These are phyloP conservation scores for Trissolcus japonicus DNA, from an alignment of 2,888 invertebrate species.

Conservation along the genomic window DNA sequence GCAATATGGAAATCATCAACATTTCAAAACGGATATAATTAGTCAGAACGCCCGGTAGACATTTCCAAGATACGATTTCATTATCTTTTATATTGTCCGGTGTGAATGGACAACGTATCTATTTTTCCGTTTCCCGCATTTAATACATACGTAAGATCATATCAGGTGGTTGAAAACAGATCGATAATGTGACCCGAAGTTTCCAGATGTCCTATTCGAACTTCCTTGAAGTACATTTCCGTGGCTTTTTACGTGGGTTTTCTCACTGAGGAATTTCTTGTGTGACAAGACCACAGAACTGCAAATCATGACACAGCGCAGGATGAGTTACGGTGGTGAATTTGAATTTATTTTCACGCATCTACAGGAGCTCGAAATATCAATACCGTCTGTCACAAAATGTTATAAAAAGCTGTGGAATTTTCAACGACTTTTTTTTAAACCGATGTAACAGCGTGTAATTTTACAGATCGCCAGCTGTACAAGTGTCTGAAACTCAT, in stretches of 20 bases:
- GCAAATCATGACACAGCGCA: slow-evolving; percentile 19
- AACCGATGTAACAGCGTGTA: too few species aligned
- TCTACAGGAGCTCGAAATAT: slow-evolving; percentile 22
- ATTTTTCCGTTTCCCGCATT: background rate
- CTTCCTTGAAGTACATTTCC: slow-evolving; percentile 33
- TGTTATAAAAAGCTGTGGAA: slow-evolving; percentile 32
- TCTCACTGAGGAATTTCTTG: slow-evolving; percentile 10
- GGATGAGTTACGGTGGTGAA: slow-evolving; percentile 26
- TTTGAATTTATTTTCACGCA: slow-evolving; percentile 47
- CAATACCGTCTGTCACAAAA: slow-evolving; percentile 19
- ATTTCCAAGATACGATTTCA: too few species aligned
- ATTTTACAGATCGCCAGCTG: too few species aligned
- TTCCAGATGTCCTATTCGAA: slow-evolving; percentile 26
- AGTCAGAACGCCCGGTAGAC: too few species aligned
- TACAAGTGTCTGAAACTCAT: too few species aligned
- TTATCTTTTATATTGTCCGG: too few species aligned
- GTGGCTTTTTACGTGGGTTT: slow-evolving; percentile 36
- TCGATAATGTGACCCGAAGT: slow-evolving; percentile 32
- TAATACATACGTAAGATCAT: slow-evolving; percentile 19
- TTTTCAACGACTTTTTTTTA: slow-evolving; percentile 10
- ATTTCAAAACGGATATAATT: background rate
- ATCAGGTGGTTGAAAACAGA: slow-evolving; percentile 30
- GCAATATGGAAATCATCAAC: slow-evolving; percentile 13
- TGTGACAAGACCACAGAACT: slow-evolving; percentile 11
- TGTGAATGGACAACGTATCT: slow-evolving; percentile 6